These are phyloP conservation scores for Amazona vittata DNA, from an alignment of 2,113 vertebrate genomes.

Conservation along the genomic window DNA sequence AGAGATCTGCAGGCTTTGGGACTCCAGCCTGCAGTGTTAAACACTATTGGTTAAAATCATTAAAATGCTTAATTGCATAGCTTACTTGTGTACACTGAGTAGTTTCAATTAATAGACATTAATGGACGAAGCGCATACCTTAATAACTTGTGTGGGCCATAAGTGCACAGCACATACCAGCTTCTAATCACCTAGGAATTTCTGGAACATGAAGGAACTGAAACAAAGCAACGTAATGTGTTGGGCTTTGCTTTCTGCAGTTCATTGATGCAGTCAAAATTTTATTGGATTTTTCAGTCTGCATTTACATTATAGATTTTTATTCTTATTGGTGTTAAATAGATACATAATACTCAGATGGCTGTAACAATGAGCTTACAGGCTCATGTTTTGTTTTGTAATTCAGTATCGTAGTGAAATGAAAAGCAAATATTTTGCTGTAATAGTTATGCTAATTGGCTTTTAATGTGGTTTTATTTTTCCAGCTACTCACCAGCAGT, in stretches of 20 bases:
- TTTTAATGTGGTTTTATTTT: constrained; percentile 71
- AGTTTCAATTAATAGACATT: neutral
- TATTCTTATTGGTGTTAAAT: constrained; percentile 12
- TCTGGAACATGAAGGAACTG: neutral
- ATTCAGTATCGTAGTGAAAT: neutral
- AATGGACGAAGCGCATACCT: neutral
- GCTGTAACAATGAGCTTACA: constrained; percentile 17
- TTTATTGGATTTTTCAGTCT: constrained; percentile 6
- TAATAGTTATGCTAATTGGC: constrained; percentile 69
- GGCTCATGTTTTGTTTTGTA: constrained; percentile 31
- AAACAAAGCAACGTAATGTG: neutral
- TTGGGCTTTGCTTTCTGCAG: neutral
- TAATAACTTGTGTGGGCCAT: neutral
- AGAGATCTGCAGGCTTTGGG: neutral
- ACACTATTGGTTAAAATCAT: neutral
- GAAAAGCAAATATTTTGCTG: constrained; percentile 51
- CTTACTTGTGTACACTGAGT: neutral
- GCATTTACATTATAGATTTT: constrained; percentile 33
- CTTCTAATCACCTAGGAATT: neutral
- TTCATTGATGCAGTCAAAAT: neutral
- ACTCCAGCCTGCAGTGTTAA: neutral
- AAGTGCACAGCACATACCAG: neutral
- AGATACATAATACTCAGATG: constrained; percentile 20
- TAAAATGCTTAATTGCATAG: neutral
- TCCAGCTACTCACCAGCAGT: constrained; percentile 47